phyloP scores from a whole-genome alignment of 2,797 vertebrate species.

The Lepus townsendii region DNA sequence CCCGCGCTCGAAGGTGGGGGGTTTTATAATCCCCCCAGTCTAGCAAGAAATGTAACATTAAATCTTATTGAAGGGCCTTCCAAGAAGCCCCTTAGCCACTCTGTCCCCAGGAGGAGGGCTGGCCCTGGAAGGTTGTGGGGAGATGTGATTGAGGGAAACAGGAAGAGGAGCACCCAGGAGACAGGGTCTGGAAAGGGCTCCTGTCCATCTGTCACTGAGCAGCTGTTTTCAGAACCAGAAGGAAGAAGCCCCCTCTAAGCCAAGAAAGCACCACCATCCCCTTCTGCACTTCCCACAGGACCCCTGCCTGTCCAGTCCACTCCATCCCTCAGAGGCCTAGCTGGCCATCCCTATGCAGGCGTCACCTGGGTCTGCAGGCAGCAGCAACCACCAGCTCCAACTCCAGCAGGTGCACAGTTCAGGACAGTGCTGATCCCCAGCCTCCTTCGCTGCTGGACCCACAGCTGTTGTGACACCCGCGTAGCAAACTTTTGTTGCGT shows the following conservation, averaged over 20 bases:
- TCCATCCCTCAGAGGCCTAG: not conserved
- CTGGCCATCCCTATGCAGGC: not conserved
- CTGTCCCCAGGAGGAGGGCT: not conserved
- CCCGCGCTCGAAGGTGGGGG: constrained; percentile 73
- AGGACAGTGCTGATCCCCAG: not conserved
- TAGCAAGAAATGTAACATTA: constrained; percentile 70
- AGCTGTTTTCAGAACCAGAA: constrained; percentile 4
- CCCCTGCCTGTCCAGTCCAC: not conserved
- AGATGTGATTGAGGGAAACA: not conserved
- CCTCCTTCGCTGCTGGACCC: too few species aligned
- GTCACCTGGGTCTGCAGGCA: not conserved
- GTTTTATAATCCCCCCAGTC: constrained; percentile 58
- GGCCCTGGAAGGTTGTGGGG: not conserved
- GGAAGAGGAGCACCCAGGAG: not conserved
- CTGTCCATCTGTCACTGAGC: not conserved
- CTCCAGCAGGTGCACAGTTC: not conserved
- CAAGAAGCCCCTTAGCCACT: constrained; percentile 29
- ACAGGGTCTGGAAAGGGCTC: not conserved
- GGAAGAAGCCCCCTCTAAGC: not conserved
- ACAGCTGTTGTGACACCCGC: too few species aligned
- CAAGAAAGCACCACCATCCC: not conserved
- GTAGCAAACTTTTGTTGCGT: too few species aligned
- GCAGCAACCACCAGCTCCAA: not conserved
- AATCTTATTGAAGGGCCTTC: constrained; percentile 77
- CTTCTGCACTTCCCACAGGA: not conserved